phyloP scores from a whole-genome alignment of 2,888 invertebrate species.

The Unio pictorum region DNA sequence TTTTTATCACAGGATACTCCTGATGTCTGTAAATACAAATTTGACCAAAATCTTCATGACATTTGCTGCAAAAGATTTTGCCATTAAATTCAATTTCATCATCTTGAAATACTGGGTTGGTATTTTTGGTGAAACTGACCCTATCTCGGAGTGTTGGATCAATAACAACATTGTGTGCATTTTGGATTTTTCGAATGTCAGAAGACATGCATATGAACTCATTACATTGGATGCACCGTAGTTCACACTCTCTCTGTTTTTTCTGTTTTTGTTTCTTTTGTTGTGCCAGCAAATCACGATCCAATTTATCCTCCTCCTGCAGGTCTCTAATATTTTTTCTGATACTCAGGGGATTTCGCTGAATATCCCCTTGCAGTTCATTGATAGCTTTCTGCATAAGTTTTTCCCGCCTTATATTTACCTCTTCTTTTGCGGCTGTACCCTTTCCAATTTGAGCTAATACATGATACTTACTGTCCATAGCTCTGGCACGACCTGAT shows the following conservation, averaged over 20 bases:
- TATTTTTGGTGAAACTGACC: constrained; percentile 5
- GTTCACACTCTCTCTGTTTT: constrained; percentile 21
- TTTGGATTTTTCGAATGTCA: constrained; percentile 44
- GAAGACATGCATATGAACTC: constrained; percentile 39
- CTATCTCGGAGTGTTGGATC: constrained; percentile 24
- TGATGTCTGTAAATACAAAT: constrained; percentile 18
- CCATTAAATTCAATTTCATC: constrained; percentile 20
- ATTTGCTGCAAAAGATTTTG: constrained; percentile 23
- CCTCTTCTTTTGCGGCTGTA: constrained; percentile 50
- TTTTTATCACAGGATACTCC: constrained; percentile 33
- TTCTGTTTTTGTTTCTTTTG: constrained; percentile 7
- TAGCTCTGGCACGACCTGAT: constrained; percentile 58
- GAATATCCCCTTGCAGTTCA: constrained; percentile 24
- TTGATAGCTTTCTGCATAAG: constrained; percentile 55
- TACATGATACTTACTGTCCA: constrained; percentile 52
- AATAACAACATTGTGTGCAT: constrained; percentile 45
- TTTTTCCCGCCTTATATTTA: constrained; percentile 51
- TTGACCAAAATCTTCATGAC: constrained; percentile 27
- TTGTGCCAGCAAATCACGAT: constrained; percentile 11
- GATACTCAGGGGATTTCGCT: constrained; percentile 20
- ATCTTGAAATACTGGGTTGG: constrained; percentile 11
- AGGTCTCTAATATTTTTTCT: constrained; percentile 19
- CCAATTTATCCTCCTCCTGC: constrained; percentile 29
- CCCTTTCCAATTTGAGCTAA: constrained; percentile 39
- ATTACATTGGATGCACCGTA: constrained; percentile 52